phyloP scores from a whole-genome alignment of 2,113 vertebrate genomes.

The Bubo blakistoni region DNA sequence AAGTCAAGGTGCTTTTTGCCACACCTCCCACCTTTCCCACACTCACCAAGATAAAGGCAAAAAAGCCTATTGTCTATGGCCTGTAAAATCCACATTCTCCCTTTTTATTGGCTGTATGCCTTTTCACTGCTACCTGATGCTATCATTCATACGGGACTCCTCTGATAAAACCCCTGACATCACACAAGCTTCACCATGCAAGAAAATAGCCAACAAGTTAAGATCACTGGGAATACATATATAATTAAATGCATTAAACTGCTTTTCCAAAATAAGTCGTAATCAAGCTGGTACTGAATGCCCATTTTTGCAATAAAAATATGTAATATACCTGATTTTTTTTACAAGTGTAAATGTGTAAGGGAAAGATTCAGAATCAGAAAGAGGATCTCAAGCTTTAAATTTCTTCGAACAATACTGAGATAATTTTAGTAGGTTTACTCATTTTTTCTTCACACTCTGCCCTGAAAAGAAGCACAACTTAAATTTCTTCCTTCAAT shows the following conservation, averaged over 20 bases:
- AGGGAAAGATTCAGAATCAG: background rate
- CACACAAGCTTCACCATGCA: background rate
- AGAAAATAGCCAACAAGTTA: background rate
- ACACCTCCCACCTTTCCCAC: background rate
- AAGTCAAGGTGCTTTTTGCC: background rate
- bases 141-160: background rate
- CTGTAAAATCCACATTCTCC: background rate
- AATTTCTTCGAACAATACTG: background rate
- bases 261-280: background rate
- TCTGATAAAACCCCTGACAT: background rate
- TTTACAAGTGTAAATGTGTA: background rate
- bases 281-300: background rate
- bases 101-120: background rate
- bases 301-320: background rate
- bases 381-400: background rate
- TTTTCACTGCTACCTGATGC: background rate
- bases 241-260: background rate
- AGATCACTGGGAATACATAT: background rate
- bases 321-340: background rate
- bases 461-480: background rate
- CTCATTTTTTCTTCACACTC: background rate
- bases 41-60: background rate
- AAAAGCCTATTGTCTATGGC: background rate
- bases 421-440: background rate
- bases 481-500: background rate